Conservation (phyloP, 2,797 vertebrate genomes). For the Pteropus rufus region DNA sequence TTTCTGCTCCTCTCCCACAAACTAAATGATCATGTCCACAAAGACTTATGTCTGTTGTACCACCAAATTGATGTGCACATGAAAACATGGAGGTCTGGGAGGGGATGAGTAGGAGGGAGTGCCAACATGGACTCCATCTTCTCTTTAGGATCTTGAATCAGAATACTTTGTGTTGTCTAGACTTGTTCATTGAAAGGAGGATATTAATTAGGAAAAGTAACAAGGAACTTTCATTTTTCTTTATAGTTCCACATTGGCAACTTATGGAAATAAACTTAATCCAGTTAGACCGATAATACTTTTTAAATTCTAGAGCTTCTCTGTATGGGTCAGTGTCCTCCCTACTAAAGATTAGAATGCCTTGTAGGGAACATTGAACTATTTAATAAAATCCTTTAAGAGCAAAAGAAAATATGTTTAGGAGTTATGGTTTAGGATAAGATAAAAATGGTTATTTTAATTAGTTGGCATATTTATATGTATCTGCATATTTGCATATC, state of each 20-base stretch:
- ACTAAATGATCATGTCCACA: background rate
- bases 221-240: background rate
- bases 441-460: background rate
- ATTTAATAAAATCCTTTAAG: conserved; percentile 10
- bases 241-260: background rate
- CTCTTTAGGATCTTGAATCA: background rate
- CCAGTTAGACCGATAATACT: background rate
- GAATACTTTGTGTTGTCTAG: background rate
- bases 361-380: background rate
- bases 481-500: background rate
- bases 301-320: background rate
- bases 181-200: background rate
- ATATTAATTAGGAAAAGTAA: background rate
- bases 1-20: background rate
- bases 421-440: background rate
- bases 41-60: background rate
- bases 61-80: background rate
- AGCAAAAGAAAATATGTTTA: conserved; percentile 9
- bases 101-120: accelerated
- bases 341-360: background rate
- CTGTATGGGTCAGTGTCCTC: background rate
- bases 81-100: background rate
- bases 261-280: background rate
- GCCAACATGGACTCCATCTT: accelerated
- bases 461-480: background rate